These are phyloP conservation scores for Seira musarum DNA, from an alignment of 2,888 invertebrate species.

Conservation along the genomic window DNA sequence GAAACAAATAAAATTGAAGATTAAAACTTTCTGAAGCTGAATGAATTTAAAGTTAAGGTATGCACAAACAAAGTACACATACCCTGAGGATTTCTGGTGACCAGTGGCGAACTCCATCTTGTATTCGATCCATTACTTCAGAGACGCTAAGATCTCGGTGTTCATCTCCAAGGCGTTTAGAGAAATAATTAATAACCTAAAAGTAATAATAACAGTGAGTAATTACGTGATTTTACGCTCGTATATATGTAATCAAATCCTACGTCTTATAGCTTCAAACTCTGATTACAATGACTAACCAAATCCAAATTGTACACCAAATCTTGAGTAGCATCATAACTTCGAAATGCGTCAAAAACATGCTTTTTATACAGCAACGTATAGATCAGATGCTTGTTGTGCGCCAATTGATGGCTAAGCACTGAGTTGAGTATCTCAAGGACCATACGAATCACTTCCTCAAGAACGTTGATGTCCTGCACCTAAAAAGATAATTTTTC, in stretches of 20 bases:
- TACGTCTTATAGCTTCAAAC: constrained; percentile 19
- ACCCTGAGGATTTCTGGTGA: constrained; percentile 94
- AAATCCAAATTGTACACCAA: constrained; percentile 96
- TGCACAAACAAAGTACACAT: constrained; percentile 71
- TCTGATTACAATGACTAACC: constrained; percentile 77
- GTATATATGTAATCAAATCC: no score
- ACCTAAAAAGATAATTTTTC: constrained; percentile 78
- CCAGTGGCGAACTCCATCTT: constrained; percentile 94
- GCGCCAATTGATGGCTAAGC: constrained; percentile 87
- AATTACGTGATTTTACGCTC: no score
- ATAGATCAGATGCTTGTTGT: constrained; percentile 95
- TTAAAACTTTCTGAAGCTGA: not conserved
- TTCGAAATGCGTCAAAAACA: constrained; percentile 88
- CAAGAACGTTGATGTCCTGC: constrained; percentile 92
- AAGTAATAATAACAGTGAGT: no score
- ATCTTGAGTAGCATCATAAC: constrained; percentile 92
- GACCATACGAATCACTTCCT: constrained; percentile 97
- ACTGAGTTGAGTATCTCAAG: constrained; percentile 98
- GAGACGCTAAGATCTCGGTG: constrained; percentile 84
- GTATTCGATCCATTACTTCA: constrained; percentile 90
- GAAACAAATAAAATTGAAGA: constrained; percentile 37
- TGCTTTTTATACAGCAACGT: constrained; percentile 94
- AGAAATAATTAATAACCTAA: constrained; percentile 81
- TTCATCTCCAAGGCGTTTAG: constrained; percentile 77
- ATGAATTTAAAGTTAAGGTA: not conserved